Conservation (phyloP, 2,113 vertebrate species). For the Nibea coibor region DNA sequence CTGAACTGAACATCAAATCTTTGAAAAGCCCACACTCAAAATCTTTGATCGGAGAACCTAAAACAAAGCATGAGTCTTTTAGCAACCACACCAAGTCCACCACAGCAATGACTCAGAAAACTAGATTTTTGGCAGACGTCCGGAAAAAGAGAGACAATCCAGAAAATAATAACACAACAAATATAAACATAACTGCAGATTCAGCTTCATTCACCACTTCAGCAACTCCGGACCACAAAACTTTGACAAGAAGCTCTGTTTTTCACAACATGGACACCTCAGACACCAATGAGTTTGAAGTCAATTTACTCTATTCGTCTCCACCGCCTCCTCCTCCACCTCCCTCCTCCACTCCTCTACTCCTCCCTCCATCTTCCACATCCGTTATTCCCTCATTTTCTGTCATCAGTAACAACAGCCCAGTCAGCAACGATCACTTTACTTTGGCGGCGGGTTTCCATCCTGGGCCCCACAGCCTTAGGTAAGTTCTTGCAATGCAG, state of each 20-base stretch:
- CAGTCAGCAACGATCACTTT: slow-evolving; percentile 43
- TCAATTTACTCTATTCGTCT: not conserved
- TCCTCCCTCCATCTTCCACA: slow-evolving; percentile 62
- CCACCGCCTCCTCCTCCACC: slow-evolving; percentile 40
- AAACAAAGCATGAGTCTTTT: slow-evolving; percentile 12
- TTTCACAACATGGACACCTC: not conserved
- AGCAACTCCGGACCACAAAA: not conserved
- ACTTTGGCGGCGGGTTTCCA: slow-evolving; percentile 55
- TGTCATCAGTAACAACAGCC: slow-evolving; percentile 71
- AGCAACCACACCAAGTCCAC: slow-evolving; percentile 8
- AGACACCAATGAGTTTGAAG: not conserved
- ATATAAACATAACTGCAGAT: not conserved
- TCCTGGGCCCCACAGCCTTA: slow-evolving; percentile 74
- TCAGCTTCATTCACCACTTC: not conserved
- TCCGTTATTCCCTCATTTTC: not conserved
- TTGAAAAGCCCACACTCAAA: not conserved
- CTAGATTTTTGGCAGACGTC: not conserved
- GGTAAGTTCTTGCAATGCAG: slow-evolving; percentile 75
- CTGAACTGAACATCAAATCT: not conserved
- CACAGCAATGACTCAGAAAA: not conserved
- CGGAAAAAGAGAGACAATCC: slow-evolving; percentile 13
- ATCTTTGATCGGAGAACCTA: slow-evolving; percentile 4
- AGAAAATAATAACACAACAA: slow-evolving; percentile 3
- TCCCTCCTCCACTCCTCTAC: slow-evolving; percentile 41
- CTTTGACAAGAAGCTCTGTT: not conserved